phyloP scores from a whole-genome alignment of 1,140 invertebrate genomes.

The Rhopalosiphum padi region DNA sequence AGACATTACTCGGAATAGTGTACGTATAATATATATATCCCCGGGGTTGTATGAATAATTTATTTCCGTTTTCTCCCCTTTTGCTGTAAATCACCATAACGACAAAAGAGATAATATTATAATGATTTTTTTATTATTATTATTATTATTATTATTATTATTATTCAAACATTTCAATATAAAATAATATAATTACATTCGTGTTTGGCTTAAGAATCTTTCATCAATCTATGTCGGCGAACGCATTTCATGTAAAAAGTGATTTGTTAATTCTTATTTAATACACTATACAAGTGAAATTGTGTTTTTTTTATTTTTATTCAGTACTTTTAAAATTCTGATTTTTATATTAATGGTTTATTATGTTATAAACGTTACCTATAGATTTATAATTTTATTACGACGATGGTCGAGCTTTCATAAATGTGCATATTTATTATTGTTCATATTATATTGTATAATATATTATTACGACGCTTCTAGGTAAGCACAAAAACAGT shows the following conservation, averaged over 20 bases:
- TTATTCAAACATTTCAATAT: not conserved
- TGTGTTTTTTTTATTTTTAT: not conserved
- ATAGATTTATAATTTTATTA: not conserved
- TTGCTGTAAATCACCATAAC: not conserved
- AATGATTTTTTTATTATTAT: no score
- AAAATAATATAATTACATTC: conserved; percentile 10
- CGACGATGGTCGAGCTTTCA: not conserved
- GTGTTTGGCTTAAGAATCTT: not conserved
- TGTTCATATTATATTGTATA: not conserved
- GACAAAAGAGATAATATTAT: not conserved
- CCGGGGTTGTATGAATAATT: conserved; percentile 18
- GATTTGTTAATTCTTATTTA: not conserved
- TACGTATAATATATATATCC: not conserved
- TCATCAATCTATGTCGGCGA: not conserved
- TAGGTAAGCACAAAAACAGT: not conserved
- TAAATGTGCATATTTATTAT: not conserved
- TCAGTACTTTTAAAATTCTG: not conserved
- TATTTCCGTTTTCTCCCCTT: conserved; percentile 9
- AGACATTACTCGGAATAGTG: not conserved
- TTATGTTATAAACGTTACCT: not conserved
- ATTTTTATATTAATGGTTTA: not conserved
- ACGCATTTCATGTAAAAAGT: not conserved
- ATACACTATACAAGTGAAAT: not conserved
- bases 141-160: not conserved
- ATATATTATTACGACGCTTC: not conserved